Evolutionary conservation across 2,113 vertebrate species (phyloP).

Genomic region (Phocoena sinus): DNA sequence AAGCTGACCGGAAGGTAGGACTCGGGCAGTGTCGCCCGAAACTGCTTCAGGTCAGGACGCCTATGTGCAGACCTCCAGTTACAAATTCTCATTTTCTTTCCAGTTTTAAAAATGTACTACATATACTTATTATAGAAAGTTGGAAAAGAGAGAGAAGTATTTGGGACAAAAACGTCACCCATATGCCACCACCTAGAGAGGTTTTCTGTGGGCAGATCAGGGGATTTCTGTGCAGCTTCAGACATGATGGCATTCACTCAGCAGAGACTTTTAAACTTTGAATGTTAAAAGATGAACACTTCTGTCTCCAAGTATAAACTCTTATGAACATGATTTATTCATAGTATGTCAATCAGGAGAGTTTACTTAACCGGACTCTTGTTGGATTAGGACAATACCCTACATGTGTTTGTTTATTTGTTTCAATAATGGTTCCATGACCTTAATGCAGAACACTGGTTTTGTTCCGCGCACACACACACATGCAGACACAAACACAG

Average conservation of each 20-base stretch:
- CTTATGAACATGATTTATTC: neutral
- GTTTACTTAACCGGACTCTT: neutral
- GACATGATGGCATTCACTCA: neutral
- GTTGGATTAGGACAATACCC: neutral
- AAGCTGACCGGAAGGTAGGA: neutral
- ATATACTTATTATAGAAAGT: neutral
- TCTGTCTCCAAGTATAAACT: neutral
- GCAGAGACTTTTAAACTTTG: neutral
- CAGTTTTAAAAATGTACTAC: neutral
- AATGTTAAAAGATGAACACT: neutral
- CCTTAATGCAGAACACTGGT: neutral
- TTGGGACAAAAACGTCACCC: neutral
- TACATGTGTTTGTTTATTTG: neutral
- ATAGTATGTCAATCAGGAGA: neutral
- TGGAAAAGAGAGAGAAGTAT: neutral
- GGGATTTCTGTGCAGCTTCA: neutral
- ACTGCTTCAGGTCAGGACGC: neutral
- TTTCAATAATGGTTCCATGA: neutral
- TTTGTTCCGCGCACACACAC: neutral
- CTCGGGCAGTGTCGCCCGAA: accelerated
- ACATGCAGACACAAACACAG: neutral
- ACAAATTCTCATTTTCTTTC: neutral
- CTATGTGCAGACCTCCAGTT: neutral
- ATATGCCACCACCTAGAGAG: neutral
- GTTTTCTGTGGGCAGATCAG: neutral